These are phyloP conservation scores for Hyles lineata DNA, from an alignment of 2,888 invertebrate genomes.

Conservation along the genomic window DNA sequence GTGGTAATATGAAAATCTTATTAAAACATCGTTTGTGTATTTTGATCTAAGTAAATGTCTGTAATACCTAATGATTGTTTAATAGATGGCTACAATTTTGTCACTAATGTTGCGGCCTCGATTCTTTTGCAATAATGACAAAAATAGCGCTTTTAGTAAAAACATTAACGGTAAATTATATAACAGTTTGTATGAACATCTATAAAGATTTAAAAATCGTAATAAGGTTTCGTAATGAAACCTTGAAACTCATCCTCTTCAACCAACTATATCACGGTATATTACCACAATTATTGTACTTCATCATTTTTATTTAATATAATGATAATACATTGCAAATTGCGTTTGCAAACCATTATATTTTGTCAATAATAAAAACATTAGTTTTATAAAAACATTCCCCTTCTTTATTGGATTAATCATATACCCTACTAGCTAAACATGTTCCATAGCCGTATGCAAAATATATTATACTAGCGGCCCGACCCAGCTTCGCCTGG, in stretches of 20 bases:
- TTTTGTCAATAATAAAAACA: too few species aligned
- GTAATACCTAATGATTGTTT: not conserved
- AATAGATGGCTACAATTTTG: not conserved
- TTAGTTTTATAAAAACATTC: not conserved
- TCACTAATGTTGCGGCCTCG: not conserved
- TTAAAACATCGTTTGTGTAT: not conserved
- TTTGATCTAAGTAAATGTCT: not conserved
- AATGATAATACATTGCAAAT: too few species aligned
- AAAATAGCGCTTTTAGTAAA: not conserved
- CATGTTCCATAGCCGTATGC: not conserved
- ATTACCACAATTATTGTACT: too few species aligned
- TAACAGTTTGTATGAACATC: too few species aligned
- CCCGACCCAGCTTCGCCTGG: too few species aligned
- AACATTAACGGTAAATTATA: too few species aligned
- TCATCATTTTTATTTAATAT: too few species aligned
- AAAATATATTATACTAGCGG: not conserved
- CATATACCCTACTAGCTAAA: not conserved
- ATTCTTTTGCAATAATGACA: not conserved
- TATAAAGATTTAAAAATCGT: too few species aligned
- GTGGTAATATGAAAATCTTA: not conserved
- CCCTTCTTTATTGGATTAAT: not conserved
- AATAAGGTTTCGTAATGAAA: too few species aligned
- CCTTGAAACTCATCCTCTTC: too few species aligned
- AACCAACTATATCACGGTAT: too few species aligned
- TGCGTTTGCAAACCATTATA: too few species aligned